Evolutionary conservation across 2,113 vertebrate genomes (phyloP), one percentile per base, ranked within the genome.

Genomic region (Thomomys bottae): DNA sequence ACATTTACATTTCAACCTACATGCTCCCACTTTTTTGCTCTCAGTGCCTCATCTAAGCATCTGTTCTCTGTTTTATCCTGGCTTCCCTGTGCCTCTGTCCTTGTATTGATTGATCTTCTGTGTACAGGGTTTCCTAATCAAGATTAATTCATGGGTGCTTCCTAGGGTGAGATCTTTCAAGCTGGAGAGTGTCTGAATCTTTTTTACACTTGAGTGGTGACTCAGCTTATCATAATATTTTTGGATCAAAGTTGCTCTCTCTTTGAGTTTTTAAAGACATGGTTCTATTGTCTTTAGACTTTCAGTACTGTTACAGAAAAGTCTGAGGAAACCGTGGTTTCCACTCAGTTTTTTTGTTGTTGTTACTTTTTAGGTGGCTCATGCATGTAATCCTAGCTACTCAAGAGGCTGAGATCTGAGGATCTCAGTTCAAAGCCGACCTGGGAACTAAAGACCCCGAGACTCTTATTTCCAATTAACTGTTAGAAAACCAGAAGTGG

Each of bases 221-320:
- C 66, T 86, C 34, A 82, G 38, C 42, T 70, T 79, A 34, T 80
- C 49, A 24, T 78, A 71, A 11, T 81, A 18, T 89, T 93, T 59
- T 90, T 79, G 66, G 59, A 23, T 78, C 75, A 87, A 73, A 89
- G 86, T 84, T 84, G 75, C 21, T 93, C 7, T 89, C 42, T 18
- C n/a, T 88, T 49, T 61, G 73, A 82, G 30, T 38, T 76, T 70
- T 87, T 93, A 36, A 38, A 82, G 36, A 82, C 11, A 12, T 82
- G 81, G 49, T 64, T 82, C 32, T 36, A 54, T 84, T 84, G 45
- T 88, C 68, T 90, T 84, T 24, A 86, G 68, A 26, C 49, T 66
- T 91, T 36, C 0, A 8, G n/a, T 79, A 32, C 81, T 84, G 73
- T 32, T 87, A 12, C 73, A 34, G 32, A 89, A 30, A 93, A 84